Evolutionary conservation across 2,113 vertebrate genomes (phyloP), one percentile per base, ranked within the genome.

Genomic region (Ploceus nigricollis): DNA sequence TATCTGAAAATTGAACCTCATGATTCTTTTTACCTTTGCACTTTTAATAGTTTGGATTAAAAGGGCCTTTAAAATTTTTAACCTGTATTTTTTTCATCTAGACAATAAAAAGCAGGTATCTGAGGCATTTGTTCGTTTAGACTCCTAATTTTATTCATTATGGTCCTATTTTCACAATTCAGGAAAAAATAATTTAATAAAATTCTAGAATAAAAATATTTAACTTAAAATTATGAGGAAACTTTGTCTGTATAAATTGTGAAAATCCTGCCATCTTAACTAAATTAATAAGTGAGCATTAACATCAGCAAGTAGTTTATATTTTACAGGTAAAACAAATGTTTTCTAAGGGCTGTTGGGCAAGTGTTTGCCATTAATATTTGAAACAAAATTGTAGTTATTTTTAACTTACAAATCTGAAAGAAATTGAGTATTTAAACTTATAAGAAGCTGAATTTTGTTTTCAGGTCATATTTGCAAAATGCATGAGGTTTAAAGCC

Each of bases 381-480:
- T 93, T 91, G 50, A 57, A 91, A 83, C 42, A 76, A 85, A 81
- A 88, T 81, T 91, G 53, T 27, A 78, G 47, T 3, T 42, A 90
- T 69, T 86, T 96, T 72, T 70, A 94, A 50, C 45, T 93, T 53
- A 72, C 0, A 89, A 70, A 80, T 91, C 93, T 94, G 35, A 93
- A 94, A 91, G 40, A 94, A 92, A 80, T 37, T 0, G 28, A 45
- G 6, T 64, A 61, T 71, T 94, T 61, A 91, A 93, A 94, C 30
- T 22, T 79, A 24, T 51, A 88, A 92, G 64, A 95, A 91, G 18
- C 8, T 76, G 35, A 85, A 94, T 87, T 87, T 90, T 89, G 18
- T 96, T 97, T 97, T 96, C 94, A 96, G 97, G 94, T 96, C 96
- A 94, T 94, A 91, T 95, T 93, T 97, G 94, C 88, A 96, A 97